A percentile compares a stretch with the other conserved stretches of the same genome.
These are phyloP conservation scores for Peromyscus nudipes DNA, from an alignment of 2,797 vertebrate genomes.

Conservation along the genomic window DNA sequence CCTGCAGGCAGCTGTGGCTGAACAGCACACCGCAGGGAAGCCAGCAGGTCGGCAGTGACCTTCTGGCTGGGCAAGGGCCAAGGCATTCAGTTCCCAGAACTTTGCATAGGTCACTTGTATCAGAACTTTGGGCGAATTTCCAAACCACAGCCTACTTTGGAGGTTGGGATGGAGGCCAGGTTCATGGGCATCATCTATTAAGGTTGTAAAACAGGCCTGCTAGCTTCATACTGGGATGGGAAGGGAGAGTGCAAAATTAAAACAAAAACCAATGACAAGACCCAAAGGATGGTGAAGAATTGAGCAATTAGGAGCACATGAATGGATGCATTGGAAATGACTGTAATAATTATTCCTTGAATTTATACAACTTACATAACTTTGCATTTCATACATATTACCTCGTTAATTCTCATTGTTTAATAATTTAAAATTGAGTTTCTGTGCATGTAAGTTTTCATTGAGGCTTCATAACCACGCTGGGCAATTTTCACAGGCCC, in stretches of 20 bases:
- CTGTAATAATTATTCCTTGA: constrained; percentile 44
- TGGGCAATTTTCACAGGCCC: constrained; percentile 15
- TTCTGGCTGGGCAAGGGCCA: neutral
- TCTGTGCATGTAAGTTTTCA: constrained; percentile 29
- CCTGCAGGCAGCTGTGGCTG: neutral
- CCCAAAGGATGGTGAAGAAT: neutral
- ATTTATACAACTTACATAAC: constrained; percentile 47
- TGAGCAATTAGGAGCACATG: constrained; percentile 39
- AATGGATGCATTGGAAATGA: constrained; percentile 39
- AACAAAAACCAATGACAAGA: neutral
- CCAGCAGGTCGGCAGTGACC: neutral
- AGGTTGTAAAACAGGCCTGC: neutral
- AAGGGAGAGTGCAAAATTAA: neutral
- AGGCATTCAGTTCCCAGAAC: neutral
- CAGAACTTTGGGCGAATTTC: neutral
- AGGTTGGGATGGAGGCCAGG: neutral
- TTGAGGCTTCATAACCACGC: neutral
- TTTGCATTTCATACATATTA: constrained; percentile 19
- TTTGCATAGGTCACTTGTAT: neutral
- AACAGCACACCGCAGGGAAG: neutral
- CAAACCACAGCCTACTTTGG: neutral
- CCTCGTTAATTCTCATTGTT: constrained; percentile 70
- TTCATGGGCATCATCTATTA: neutral
- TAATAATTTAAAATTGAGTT: constrained; percentile 60
- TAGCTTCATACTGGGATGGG: neutral